Evolutionary conservation across 2,888 invertebrate genomes (phyloP).

Genomic region (Acleris literana): DNA sequence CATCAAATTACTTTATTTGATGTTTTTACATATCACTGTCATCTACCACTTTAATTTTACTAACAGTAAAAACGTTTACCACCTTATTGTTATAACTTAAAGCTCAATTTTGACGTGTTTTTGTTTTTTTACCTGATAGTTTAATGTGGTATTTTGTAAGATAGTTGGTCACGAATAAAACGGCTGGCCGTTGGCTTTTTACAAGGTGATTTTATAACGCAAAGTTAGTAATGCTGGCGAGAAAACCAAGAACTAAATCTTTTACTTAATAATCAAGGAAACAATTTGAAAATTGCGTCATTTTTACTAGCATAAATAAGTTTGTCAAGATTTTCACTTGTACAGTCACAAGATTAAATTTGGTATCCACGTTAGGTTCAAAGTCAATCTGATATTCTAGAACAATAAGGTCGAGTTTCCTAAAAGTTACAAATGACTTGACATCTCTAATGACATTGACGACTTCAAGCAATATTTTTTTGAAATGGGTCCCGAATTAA

Average conservation of each 20-base stretch:
- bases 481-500: too few relatives aligned
- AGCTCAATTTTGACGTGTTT: slow-evolving; percentile 4
- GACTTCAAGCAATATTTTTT: too few relatives aligned
- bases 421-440: too few relatives aligned
- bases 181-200: slow-evolving; percentile 65
- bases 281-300: neutral
- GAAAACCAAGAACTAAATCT: slow-evolving; percentile 4
- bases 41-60: slow-evolving; percentile 51
- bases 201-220: slow-evolving; percentile 64
- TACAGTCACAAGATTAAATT: too few relatives aligned
- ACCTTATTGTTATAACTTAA: neutral
- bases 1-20: slow-evolving; percentile 68
- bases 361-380: too few relatives aligned
- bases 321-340: slow-evolving; percentile 13
- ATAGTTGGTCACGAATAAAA: slow-evolving; percentile 72
- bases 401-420: too few relatives aligned
- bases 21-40: slow-evolving; percentile 67
- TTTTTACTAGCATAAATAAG: neutral
- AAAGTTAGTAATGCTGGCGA: slow-evolving; percentile 20
- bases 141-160: slow-evolving; percentile 53
- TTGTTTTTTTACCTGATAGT: neutral
- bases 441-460: too few relatives aligned
- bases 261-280: neutral
- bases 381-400: too few relatives aligned
- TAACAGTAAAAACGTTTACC: neutral